A percentile compares a stretch with the other conserved stretches of the same genome.
phyloP scores from a whole-genome alignment of 1,140 invertebrate genomes.

The Pseudomyrmex sp. region DNA sequence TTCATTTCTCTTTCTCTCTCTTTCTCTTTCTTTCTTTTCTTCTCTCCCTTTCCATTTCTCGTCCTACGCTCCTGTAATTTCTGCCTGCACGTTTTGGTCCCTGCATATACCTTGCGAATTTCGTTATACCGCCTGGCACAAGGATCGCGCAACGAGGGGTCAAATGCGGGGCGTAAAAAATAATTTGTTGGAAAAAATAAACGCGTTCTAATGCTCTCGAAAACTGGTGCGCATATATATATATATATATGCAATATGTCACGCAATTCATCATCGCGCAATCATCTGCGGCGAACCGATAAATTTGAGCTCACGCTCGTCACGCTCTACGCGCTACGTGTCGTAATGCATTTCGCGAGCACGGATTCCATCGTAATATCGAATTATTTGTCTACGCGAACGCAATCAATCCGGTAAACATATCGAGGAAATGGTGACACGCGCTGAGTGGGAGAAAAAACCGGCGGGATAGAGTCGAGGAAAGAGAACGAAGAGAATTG shows the following conservation, averaged over 20 bases:
- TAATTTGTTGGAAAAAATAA: slow-evolving; percentile 30
- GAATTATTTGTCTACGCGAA: slow-evolving; percentile 73
- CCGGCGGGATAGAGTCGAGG: neutral
- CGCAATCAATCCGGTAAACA: slow-evolving; percentile 75
- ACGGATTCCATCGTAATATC: slow-evolving; percentile 58
- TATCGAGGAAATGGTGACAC: slow-evolving; percentile 46
- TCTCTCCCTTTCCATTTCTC: neutral
- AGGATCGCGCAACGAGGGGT: neutral
- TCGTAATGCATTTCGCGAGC: slow-evolving; percentile 7
- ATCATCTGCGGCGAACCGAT: slow-evolving; percentile 44
- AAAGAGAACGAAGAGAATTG: slow-evolving; percentile 19
- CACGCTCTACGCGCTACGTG: neutral
- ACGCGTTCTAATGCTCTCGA: neutral
- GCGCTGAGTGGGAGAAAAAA: slow-evolving; percentile 21
- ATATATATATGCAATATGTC: slow-evolving; percentile 9
- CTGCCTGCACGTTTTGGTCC: slow-evolving; percentile 1
- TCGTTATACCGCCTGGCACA: slow-evolving; percentile 24
- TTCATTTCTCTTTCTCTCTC: neutral
- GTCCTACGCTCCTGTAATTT: slow-evolving; percentile 2
- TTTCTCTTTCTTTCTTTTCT: neutral
- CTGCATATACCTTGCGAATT: slow-evolving; percentile 14
- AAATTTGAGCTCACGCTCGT: slow-evolving; percentile 20
- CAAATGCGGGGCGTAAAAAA: slow-evolving; percentile 5
- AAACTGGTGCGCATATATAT: neutral
- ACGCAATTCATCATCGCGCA: slow-evolving; percentile 37